A percentile compares a stretch with the other conserved stretches of the same genome.
These are phyloP conservation scores for Lasioglossum villosulum DNA, from an alignment of 2,888 invertebrate species.

Conservation along the genomic window DNA sequence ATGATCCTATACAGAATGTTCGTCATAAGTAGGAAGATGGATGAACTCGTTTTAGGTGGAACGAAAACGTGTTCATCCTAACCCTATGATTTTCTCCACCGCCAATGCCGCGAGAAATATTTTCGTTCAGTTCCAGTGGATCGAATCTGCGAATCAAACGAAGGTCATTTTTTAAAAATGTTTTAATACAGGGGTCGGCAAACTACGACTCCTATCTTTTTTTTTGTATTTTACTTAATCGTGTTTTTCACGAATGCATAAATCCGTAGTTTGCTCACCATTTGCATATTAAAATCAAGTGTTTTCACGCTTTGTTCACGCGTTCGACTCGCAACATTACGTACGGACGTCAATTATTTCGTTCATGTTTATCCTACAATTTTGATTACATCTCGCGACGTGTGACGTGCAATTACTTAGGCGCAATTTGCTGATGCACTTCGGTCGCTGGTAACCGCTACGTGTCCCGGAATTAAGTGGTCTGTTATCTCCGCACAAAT, in stretches of 20 bases:
- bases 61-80: too few species aligned
- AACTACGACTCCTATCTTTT: too few species aligned
- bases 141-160: background rate
- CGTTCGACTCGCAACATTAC: background rate
- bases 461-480: background rate
- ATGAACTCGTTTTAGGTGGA: too few species aligned
- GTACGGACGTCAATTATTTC: background rate
- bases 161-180: background rate
- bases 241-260: background rate
- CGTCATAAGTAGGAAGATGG: too few species aligned
- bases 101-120: background rate
- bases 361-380: background rate
- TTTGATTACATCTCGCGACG: background rate
- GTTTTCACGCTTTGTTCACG: background rate
- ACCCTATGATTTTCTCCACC: background rate
- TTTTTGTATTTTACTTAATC: background rate
- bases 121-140: background rate
- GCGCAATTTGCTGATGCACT: background rate
- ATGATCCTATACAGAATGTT: too few species aligned
- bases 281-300: background rate
- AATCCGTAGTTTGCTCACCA: background rate
- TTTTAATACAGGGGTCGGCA: background rate
- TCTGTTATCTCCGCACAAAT: background rate
- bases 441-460: background rate
- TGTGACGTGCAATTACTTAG: background rate